Base-by-base conservation (phyloP, 2,888 invertebrate genomes). In the Euspilapteryx auroguttella region DNA sequence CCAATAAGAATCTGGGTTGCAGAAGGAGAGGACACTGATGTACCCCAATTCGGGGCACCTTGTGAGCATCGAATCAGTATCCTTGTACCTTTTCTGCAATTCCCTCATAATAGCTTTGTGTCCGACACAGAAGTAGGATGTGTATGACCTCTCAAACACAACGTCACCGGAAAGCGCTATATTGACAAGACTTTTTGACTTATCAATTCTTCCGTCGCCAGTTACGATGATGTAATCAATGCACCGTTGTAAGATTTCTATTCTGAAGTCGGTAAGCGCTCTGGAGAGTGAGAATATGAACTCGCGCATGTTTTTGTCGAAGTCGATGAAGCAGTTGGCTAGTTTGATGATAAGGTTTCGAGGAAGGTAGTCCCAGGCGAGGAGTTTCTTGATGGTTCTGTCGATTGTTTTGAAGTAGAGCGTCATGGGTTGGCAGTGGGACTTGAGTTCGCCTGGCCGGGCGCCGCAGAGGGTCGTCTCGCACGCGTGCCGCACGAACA, bases 291-390 rank as follows among this genome's bases (percentile, higher is more conserved):
- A 11, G 3, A 8, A 11, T 2, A 11, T 4, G 11, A 28, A 28
- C 9, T 23, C 8, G 2, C 12, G 5, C 7, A 28, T 7, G 3
- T 8, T 1, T 10, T 3, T 11, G 8, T 15, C 11, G 5, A 22
- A 23, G 4, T 28, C 23, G 10, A 28, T 3, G 8, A 28, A 7
- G 15, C 22, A 28, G 15, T 15, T 28, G 3, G 14, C 28, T 7
- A 28, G 11, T 10, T 23, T 13, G 4, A 22, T 28, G 6, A 10
- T 7, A 2, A 28, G 14, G 6, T 5, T 8, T 14, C 15, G n/a
- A 4, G 28, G 28, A 7, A 28, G 11, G n/a, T 13, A 14, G 15
- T 14, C 28, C 8, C 10, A 14, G 4, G 22, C 15, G 2, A 28
- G 10, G 4, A 28, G 10, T 4, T 14, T 28, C 8, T 8, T 14